Percentiles rank a stretch among this genome's conserved stretches.
Evolutionary conservation across 2,888 invertebrate genomes (phyloP).

Genomic region (Rhingia campestris): DNA sequence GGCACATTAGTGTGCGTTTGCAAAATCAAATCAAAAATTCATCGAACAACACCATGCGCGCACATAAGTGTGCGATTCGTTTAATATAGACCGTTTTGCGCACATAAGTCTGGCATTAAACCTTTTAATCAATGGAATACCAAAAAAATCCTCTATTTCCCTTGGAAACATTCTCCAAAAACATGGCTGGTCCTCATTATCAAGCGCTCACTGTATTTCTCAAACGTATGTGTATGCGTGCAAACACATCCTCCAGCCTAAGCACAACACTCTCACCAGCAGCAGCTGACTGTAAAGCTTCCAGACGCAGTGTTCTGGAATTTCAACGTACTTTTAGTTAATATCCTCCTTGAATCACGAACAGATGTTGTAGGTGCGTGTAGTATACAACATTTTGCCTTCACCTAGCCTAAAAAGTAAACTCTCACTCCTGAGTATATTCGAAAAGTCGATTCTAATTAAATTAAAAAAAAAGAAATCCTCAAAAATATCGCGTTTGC

Average conservation of each 20-base stretch:
- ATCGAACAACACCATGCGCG: too few relatives aligned
- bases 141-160: background rate
- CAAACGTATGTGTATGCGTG: slow-evolving; percentile 53
- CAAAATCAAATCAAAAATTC: too few relatives aligned
- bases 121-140: too few relatives aligned
- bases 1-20: too few relatives aligned
- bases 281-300: slow-evolving; percentile 57
- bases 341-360: slow-evolving; percentile 52
- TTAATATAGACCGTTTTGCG: too few relatives aligned
- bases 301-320: slow-evolving; percentile 26
- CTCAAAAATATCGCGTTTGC: background rate
- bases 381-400: slow-evolving; percentile 9
- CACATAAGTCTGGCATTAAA: too few relatives aligned
- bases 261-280: slow-evolving; percentile 18
- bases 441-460: slow-evolving; percentile 19
- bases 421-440: slow-evolving; percentile 6
- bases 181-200: background rate
- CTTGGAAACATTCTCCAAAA: background rate
- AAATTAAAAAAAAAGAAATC: slow-evolving; percentile 4
- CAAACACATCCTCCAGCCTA: slow-evolving; percentile 11
- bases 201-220: slow-evolving; percentile 20
- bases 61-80: too few relatives aligned
- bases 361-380: slow-evolving; percentile 54
- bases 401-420: slow-evolving; percentile 17
- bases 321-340: slow-evolving; percentile 46